Conservation (phyloP, 2,797 vertebrate genomes). For the Orestias chungarensis region DNA sequence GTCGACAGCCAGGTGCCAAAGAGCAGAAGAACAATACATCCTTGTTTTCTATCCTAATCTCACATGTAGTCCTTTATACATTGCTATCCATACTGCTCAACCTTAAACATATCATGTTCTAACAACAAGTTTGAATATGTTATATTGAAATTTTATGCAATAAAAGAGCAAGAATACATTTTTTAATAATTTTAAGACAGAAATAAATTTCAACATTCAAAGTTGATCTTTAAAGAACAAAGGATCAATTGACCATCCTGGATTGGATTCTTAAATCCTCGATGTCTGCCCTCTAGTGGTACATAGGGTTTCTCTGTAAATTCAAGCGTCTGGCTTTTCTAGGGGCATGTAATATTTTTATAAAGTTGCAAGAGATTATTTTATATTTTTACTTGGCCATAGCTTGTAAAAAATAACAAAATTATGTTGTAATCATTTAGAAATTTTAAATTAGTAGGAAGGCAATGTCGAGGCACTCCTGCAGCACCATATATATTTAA, state of each 20-base stretch:
- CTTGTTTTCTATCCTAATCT: background rate
- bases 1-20: slow-evolving; percentile 58
- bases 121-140: background rate
- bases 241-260: background rate
- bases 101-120: background rate
- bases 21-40: slow-evolving; percentile 9
- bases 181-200: background rate
- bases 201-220: background rate
- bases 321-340: background rate
- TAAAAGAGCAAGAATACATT: background rate
- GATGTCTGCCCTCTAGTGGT: background rate
- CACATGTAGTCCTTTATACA: background rate
- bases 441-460: background rate
- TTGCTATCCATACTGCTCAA: background rate
- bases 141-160: background rate
- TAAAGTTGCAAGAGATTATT: background rate
- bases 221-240: background rate
- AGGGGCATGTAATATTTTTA: background rate
- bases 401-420: no score
- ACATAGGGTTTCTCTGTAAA: background rate
- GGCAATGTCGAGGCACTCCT: background rate
- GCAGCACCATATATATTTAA: background rate
- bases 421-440: no score
- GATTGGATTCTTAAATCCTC: background rate
- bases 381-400: background rate